phyloP scores from a whole-genome alignment of 2,113 vertebrate species.

The Mesoclemmys tuberculata region DNA sequence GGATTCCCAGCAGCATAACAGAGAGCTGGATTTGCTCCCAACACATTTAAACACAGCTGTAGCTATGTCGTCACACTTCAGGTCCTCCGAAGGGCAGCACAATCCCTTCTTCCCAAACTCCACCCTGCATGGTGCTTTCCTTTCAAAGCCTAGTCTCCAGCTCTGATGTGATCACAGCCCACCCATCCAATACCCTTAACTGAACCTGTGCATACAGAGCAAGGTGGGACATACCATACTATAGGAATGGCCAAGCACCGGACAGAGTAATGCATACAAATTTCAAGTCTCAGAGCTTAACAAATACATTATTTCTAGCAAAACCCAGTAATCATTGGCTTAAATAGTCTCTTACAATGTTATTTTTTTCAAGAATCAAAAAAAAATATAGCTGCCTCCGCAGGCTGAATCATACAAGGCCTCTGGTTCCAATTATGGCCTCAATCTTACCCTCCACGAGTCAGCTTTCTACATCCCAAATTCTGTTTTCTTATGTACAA shows the following conservation, averaged over 20 bases:
- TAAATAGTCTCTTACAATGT: not conserved
- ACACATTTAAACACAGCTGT: not conserved
- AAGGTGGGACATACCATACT: not conserved
- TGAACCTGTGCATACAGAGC: not conserved
- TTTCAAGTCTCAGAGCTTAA: rapidly evolving
- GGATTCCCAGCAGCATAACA: not conserved
- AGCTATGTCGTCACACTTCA: not conserved
- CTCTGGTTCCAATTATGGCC: not conserved
- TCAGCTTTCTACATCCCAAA: not conserved
- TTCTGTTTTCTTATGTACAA: not conserved
- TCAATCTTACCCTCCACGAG: not conserved
- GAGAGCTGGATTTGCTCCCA: not conserved
- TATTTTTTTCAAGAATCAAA: not conserved
- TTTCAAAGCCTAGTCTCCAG: not conserved
- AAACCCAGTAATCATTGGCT: rapidly evolving
- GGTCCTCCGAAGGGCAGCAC: not conserved
- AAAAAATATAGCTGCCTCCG: not conserved
- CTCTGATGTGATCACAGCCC: not conserved
- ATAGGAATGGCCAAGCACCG: not conserved
- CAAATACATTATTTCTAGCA: rapidly evolving
- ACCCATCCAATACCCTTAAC: not conserved
- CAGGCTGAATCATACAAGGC: not conserved
- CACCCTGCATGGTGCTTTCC: not conserved
- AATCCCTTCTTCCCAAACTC: not conserved
- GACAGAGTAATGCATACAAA: not conserved